These are phyloP conservation scores for Phrynocephalus guinanensis DNA, from an alignment of 2,797 vertebrate species.

Conservation along the genomic window DNA sequence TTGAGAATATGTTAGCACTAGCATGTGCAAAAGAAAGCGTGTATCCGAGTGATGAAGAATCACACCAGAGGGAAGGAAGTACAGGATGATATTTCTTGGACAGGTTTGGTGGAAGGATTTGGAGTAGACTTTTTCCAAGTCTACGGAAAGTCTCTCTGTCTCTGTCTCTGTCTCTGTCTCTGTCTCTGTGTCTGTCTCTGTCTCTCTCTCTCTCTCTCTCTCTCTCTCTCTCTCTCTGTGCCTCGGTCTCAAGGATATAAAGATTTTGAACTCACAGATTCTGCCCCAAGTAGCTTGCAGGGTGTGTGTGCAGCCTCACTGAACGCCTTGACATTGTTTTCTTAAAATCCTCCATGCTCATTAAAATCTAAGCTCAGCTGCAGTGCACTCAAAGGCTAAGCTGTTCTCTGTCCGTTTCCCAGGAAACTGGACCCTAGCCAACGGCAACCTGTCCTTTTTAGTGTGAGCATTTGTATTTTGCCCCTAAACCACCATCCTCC, in stretches of 20 bases:
- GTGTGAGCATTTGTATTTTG: slow-evolving; percentile 48
- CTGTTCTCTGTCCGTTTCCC: slow-evolving; percentile 59
- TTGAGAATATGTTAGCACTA: not conserved
- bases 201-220: not conserved
- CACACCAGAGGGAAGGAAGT: too few species aligned
- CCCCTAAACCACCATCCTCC: not conserved
- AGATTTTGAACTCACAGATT: not conserved
- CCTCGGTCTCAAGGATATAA: not conserved
- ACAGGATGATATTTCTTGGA: not conserved
- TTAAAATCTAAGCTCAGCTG: slow-evolving; percentile 59
- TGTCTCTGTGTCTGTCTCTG: not conserved
- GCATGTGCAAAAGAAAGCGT: not conserved
- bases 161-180: not conserved
- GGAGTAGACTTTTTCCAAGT: not conserved
- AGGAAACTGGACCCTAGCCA: slow-evolving; percentile 57
- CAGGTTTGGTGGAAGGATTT: not conserved
- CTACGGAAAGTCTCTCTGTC: too few species aligned
- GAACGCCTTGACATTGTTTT: slow-evolving; percentile 30
- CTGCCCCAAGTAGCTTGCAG: slow-evolving; percentile 54
- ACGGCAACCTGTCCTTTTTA: slow-evolving; percentile 45
- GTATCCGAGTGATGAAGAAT: not conserved
- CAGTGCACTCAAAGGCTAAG: slow-evolving; percentile 54
- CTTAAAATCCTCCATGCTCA: slow-evolving; percentile 31
- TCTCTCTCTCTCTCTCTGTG: not conserved
- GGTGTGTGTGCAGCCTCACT: not conserved